Evolutionary conservation across 2,888 invertebrate species (phyloP).

Genomic region (Megaustenia siamemsis): DNA sequence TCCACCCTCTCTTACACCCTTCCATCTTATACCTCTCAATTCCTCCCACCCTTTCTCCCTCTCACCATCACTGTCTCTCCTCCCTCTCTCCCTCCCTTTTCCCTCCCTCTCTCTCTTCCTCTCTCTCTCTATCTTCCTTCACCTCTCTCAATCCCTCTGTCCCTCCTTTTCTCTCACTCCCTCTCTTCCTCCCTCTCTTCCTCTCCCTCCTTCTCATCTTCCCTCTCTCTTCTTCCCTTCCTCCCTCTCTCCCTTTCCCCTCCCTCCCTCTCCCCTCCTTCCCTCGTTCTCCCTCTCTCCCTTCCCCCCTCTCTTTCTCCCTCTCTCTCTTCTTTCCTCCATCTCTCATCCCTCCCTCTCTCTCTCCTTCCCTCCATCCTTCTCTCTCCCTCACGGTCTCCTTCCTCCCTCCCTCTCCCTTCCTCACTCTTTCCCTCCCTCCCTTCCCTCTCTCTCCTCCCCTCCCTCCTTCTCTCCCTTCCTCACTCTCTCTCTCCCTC

Average conservation of each 20-base stretch:
- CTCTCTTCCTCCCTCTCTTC: too few relatives aligned
- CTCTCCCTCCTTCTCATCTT: too few relatives aligned
- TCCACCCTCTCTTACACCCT: too few relatives aligned
- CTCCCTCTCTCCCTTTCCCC: not conserved
- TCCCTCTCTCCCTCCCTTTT: not conserved
- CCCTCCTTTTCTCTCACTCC: not conserved
- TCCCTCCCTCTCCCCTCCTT: not conserved
- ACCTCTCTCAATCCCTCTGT: too few relatives aligned
- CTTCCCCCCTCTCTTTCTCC: not conserved
- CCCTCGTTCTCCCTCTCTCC: too few relatives aligned
- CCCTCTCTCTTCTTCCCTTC: too few relatives aligned
- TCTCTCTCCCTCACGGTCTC: not conserved
- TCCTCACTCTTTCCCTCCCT: not conserved
- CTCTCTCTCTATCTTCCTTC: too few relatives aligned
- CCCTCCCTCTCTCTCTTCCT: not conserved
- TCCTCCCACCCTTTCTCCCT: not conserved
- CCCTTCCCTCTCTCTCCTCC: not conserved
- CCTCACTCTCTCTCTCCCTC: too few relatives aligned
- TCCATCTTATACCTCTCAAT: not conserved
- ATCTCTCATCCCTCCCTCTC: too few relatives aligned
- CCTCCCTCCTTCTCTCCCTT: not conserved
- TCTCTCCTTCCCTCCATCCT: too few relatives aligned
- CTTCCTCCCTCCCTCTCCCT: too few relatives aligned
- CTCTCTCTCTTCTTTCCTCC: too few relatives aligned
- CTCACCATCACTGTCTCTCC: not conserved